Percentiles rank a stretch among this genome's conserved stretches.
phyloP scores from a whole-genome alignment of 2,888 invertebrate genomes.

The Erebia palarica region DNA sequence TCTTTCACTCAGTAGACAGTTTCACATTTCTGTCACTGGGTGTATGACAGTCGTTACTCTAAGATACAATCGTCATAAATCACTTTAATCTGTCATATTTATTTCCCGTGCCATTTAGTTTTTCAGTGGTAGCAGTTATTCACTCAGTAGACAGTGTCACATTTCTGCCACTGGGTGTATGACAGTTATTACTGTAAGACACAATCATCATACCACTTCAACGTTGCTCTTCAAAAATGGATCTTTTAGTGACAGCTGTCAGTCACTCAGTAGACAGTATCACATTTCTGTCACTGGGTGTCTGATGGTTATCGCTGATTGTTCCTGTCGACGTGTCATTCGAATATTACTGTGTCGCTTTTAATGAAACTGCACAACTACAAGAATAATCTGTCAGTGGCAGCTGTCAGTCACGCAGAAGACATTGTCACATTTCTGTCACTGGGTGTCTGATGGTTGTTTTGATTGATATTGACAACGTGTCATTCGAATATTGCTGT shows the following conservation, averaged over 20 bases:
- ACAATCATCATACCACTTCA: background rate
- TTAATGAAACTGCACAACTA: background rate
- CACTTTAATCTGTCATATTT: no score
- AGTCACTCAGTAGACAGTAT: slow-evolving; percentile 40
- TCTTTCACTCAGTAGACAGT: no score
- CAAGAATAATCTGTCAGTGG: no score
- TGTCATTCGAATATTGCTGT: background rate
- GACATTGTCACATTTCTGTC: slow-evolving; percentile 22
- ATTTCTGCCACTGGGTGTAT: slow-evolving; percentile 50
- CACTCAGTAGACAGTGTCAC: slow-evolving; percentile 37
- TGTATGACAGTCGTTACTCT: slow-evolving; percentile 12
- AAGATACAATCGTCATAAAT: no score
- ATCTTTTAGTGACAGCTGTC: slow-evolving; percentile 24
- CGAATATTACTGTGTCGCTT: background rate
- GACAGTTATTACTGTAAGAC: slow-evolving; percentile 16
- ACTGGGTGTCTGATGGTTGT: slow-evolving; percentile 15
- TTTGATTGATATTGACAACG: background rate
- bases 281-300: slow-evolving; percentile 54
- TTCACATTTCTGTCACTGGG: slow-evolving; percentile 33
- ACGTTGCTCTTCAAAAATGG: background rate
- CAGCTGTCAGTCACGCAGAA: slow-evolving; percentile 23
- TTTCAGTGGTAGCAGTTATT: background rate
- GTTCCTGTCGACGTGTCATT: background rate
- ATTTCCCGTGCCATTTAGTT: no score
- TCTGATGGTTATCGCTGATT: slow-evolving; percentile 27